phyloP scores from a whole-genome alignment of 2,888 invertebrate genomes.

The Zele albiditarsus region DNA sequence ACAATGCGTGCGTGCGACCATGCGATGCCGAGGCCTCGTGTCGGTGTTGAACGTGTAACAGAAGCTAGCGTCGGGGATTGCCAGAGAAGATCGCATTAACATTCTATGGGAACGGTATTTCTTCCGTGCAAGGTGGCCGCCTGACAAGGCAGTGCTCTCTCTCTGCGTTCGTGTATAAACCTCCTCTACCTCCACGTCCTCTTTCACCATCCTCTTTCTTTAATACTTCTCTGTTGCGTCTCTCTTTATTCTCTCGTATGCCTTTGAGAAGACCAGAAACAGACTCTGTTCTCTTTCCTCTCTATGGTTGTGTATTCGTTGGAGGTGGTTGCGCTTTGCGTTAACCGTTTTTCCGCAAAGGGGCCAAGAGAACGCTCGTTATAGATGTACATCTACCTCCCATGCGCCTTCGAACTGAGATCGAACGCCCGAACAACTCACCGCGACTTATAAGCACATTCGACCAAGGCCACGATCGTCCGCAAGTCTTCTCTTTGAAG shows the following conservation, averaged over 20 bases:
- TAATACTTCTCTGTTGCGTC: slow-evolving; percentile 19
- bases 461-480: not conserved
- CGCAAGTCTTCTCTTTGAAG: not conserved
- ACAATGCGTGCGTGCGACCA: slow-evolving; percentile 59
- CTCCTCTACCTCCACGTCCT: slow-evolving; percentile 31
- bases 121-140: slow-evolving; percentile 60
- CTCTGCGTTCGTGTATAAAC: slow-evolving; percentile 45
- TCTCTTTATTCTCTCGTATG: slow-evolving; percentile 4
- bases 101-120: slow-evolving; percentile 72
- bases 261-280: not conserved
- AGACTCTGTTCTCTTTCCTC: not conserved
- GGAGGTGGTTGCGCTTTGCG: slow-evolving; percentile 19
- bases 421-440: slow-evolving; percentile 22
- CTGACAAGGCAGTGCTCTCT: slow-evolving; percentile 60
- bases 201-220: slow-evolving; percentile 17
- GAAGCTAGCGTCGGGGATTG: slow-evolving; percentile 49
- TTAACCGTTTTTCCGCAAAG: slow-evolving; percentile 36
- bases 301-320: slow-evolving; percentile 12
- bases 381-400: slow-evolving; percentile 34
- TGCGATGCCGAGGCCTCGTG: slow-evolving; percentile 31
- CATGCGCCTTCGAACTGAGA: slow-evolving; percentile 20
- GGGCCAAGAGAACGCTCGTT: slow-evolving; percentile 34
- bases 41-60: slow-evolving; percentile 46
- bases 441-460: not conserved
- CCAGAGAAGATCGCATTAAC: slow-evolving; percentile 68